Percentiles rank a stretch among this genome's conserved stretches.
These are phyloP conservation scores for Thecocarcelia acutangulata DNA, from an alignment of 2,888 invertebrate species.

Conservation along the genomic window DNA sequence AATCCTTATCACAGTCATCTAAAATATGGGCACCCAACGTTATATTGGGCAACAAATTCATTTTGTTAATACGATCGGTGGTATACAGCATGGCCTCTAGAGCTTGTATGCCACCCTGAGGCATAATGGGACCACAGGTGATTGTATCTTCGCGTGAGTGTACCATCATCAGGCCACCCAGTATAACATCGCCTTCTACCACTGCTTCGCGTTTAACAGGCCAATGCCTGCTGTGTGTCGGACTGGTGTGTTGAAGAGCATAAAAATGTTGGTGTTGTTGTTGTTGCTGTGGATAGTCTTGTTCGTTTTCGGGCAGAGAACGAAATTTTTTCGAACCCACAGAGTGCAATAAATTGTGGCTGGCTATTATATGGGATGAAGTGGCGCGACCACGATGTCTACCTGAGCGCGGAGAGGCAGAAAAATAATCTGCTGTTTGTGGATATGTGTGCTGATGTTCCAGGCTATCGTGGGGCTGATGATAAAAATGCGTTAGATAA, in stretches of 20 bases:
- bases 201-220: slow-evolving; percentile 90
- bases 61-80: slow-evolving; percentile 87
- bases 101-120: slow-evolving; percentile 92
- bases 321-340: slow-evolving; percentile 74
- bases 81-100: slow-evolving; percentile 94
- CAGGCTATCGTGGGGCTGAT: neutral
- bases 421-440: slow-evolving; percentile 46
- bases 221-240: slow-evolving; percentile 82
- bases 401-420: slow-evolving; percentile 76
- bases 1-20: slow-evolving; percentile 96
- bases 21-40: slow-evolving; percentile 91
- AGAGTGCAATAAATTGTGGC: slow-evolving; percentile 52
- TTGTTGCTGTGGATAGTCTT: slow-evolving; percentile 71
- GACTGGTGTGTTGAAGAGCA: slow-evolving; percentile 19
- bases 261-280: slow-evolving; percentile 26
- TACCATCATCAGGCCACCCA: slow-evolving; percentile 96
- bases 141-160: slow-evolving; percentile 91
- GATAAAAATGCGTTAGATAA: neutral
- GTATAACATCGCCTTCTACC: slow-evolving; percentile 90
- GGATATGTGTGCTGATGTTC: neutral
- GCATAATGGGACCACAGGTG: slow-evolving; percentile 94
- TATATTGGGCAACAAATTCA: slow-evolving; percentile 86
- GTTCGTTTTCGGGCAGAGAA: slow-evolving; percentile 77
- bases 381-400: slow-evolving; percentile 77
- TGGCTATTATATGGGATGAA: slow-evolving; percentile 26